A percentile compares a stretch with the other conserved stretches of the same genome.
Evolutionary conservation across 2,888 invertebrate genomes (phyloP).

Genomic region (Drosophila limbata): DNA sequence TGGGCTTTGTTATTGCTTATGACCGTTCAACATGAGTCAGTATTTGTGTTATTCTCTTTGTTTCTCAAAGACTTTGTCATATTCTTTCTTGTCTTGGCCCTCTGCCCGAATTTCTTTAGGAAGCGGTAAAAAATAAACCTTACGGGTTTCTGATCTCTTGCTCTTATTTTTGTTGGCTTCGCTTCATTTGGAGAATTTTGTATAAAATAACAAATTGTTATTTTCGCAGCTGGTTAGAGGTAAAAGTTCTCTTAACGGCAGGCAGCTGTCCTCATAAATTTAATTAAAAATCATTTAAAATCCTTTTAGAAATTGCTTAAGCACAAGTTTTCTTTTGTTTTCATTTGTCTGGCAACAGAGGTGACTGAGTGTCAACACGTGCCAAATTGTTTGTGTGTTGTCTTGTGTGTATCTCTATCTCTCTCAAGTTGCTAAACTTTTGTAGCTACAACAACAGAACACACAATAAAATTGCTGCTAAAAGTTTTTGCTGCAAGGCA

Average conservation of each 20-base stretch:
- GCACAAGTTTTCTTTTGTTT: slow-evolving; percentile 37
- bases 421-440: slow-evolving; percentile 50
- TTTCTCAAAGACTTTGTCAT: slow-evolving; percentile 29
- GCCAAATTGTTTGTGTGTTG: slow-evolving; percentile 56
- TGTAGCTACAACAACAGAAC: slow-evolving; percentile 24
- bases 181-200: slow-evolving; percentile 7
- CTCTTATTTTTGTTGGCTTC: not conserved
- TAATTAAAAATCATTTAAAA: slow-evolving; percentile 79
- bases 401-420: slow-evolving; percentile 24
- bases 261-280: slow-evolving; percentile 74
- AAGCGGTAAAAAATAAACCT: slow-evolving; percentile 52
- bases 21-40: slow-evolving; percentile 51
- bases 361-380: slow-evolving; percentile 77
- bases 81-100: slow-evolving; percentile 25
- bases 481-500: slow-evolving; percentile 52
- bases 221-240: slow-evolving; percentile 23
- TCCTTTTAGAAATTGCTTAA: slow-evolving; percentile 61
- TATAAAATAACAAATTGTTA: slow-evolving; percentile 26
- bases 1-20: slow-evolving; percentile 29
- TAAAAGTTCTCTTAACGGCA: slow-evolving; percentile 59
- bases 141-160: slow-evolving; percentile 33
- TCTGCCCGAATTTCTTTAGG: slow-evolving; percentile 48
- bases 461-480: slow-evolving; percentile 46
- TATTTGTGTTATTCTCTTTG: slow-evolving; percentile 12
- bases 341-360: slow-evolving; percentile 36